Evolutionary conservation across 2,888 invertebrate genomes (phyloP).

Genomic region (Pristionchus exspectatus): DNA sequence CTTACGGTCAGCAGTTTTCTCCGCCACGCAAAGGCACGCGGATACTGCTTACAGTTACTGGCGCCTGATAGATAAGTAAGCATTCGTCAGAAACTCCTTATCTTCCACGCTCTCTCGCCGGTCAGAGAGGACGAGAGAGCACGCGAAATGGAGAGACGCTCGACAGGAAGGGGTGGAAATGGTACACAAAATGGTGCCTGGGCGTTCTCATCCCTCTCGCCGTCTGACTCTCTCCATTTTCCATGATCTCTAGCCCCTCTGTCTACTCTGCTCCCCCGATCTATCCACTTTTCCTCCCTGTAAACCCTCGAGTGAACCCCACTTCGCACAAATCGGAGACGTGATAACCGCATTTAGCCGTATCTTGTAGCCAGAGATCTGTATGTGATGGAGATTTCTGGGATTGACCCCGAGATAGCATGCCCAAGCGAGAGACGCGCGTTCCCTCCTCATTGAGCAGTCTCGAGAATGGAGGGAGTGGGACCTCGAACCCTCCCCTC

Average conservation of each 20-base stretch:
- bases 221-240: not conserved
- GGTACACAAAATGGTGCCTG: slow-evolving; percentile 8
- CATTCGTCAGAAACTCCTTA: not conserved
- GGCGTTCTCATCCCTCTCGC: slow-evolving; percentile 12
- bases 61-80: not conserved
- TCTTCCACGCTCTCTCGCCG: not conserved
- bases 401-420: too few species aligned
- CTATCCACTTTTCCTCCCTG: not conserved
- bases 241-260: slow-evolving; percentile 60
- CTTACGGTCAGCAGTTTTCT: not conserved
- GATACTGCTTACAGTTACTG: not conserved
- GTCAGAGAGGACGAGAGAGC: not conserved
- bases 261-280: slow-evolving; percentile 58
- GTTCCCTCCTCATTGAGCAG: not conserved
- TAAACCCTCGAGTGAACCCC: not conserved
- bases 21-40: not conserved
- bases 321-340: not conserved
- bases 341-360: not conserved
- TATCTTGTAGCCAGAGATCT: not conserved
- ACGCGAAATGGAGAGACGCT: not conserved
- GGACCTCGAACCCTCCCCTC: not conserved
- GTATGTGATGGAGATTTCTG: not conserved
- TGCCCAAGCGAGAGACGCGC: not conserved
- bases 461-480: not conserved
- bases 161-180: not conserved